A percentile compares a stretch with the other conserved stretches of the same genome.
phyloP scores from a whole-genome alignment of 2,113 vertebrate species.

The Stomatorhinus ivindoensis region DNA sequence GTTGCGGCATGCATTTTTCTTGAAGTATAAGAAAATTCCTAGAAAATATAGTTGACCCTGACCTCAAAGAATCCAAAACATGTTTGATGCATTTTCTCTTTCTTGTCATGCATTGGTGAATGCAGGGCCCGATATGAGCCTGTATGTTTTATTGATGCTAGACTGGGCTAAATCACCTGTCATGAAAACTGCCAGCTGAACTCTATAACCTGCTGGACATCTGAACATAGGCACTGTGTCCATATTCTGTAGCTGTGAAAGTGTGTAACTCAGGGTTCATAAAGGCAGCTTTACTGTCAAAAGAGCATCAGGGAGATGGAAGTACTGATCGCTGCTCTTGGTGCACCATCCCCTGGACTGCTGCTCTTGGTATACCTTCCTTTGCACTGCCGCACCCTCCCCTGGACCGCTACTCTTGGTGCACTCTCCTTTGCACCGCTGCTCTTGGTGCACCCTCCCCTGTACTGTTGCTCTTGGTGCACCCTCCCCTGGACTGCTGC shows the following conservation, averaged over 20 bases:
- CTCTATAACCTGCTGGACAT: background rate
- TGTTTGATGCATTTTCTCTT: background rate
- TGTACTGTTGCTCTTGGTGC: background rate
- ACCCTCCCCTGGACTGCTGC: rapidly evolving
- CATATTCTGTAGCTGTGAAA: background rate
- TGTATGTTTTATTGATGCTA: background rate
- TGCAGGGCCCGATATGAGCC: background rate
- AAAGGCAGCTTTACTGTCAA: background rate
- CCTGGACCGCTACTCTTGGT: background rate
- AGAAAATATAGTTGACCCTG: background rate
- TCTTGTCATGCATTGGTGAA: constrained; percentile 1
- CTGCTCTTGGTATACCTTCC: background rate
- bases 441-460: background rate
- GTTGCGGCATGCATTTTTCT: background rate
- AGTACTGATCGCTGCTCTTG: background rate
- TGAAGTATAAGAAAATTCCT: background rate
- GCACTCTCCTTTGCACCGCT: background rate
- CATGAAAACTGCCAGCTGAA: background rate
- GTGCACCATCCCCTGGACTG: background rate
- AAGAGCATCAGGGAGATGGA: background rate
- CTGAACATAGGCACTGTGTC: background rate
- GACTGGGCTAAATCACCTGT: background rate
- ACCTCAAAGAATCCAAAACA: background rate
- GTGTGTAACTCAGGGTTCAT: background rate
- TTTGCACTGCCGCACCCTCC: background rate